Evolutionary conservation across 2,113 vertebrate genomes (phyloP).

Genomic region (Melanocharis versteri): DNA sequence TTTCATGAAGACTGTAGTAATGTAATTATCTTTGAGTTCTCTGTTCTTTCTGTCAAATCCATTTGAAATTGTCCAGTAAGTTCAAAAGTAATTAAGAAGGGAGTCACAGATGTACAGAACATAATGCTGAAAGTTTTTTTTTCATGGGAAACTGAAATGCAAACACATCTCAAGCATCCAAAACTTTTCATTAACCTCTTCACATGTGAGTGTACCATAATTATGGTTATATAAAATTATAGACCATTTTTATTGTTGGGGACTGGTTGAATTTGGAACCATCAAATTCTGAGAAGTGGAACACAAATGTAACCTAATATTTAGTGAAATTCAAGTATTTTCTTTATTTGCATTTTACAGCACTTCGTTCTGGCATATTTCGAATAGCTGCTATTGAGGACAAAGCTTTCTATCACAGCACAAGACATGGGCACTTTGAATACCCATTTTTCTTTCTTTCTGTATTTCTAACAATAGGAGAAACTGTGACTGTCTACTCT

Average conservation of each 20-base stretch:
- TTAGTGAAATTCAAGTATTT: not conserved
- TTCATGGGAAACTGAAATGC: not conserved
- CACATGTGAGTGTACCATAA: not conserved
- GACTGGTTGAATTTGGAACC: not conserved
- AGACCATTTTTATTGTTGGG: not conserved
- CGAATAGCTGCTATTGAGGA: not conserved
- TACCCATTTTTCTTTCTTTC: not conserved
- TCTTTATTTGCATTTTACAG: not conserved
- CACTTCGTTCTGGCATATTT: not conserved
- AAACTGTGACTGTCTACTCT: not conserved
- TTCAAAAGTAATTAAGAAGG: constrained; percentile 32
- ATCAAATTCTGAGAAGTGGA: not conserved
- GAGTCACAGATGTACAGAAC: not conserved
- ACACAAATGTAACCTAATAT: not conserved
- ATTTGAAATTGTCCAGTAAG: constrained; percentile 33
- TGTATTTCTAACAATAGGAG: not conserved
- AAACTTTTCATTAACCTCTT: not conserved
- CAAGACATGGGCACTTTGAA: not conserved
- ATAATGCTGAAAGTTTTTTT: not conserved
- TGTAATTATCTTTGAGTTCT: constrained; percentile 23
- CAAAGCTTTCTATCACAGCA: not conserved
- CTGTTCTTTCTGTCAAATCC: constrained; percentile 38
- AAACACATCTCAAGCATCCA: not conserved
- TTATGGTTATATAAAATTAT: not conserved
- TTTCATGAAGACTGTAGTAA: constrained; percentile 31